Evolutionary conservation across 2,113 vertebrate genomes (phyloP).

Genomic region (Cryptomyrus ogoouensis): DNA sequence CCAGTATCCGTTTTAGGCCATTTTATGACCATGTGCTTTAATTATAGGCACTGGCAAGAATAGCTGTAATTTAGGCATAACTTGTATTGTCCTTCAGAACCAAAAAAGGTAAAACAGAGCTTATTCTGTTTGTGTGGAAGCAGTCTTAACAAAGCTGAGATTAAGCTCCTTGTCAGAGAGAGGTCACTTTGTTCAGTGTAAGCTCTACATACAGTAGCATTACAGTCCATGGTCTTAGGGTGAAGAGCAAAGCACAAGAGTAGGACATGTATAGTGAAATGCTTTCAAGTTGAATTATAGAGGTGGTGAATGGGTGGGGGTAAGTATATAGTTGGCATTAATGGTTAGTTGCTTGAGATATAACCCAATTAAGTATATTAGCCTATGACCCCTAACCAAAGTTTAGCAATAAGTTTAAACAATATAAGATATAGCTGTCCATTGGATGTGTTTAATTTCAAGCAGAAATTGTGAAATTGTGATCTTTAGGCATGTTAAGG

Average conservation of each 20-base stretch:
- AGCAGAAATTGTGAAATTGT: neutral
- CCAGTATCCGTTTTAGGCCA: neutral
- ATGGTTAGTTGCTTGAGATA: neutral
- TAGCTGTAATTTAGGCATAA: slow-evolving; percentile 6
- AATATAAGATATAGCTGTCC: neutral
- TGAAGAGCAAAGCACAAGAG: neutral
- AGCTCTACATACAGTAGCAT: neutral
- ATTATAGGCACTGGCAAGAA: slow-evolving; percentile 15
- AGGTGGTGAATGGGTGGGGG: neutral
- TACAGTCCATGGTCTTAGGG: neutral
- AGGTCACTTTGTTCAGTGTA: neutral
- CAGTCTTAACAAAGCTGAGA: neutral
- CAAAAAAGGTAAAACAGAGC: neutral
- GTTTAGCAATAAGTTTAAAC: slow-evolving; percentile 1
- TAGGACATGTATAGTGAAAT: neutral
- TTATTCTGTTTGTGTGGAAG: neutral
- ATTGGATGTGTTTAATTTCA: neutral
- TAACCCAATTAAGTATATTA: neutral
- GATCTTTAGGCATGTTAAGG: neutral
- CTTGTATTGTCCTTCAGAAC: neutral
- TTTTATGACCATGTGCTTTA: neutral
- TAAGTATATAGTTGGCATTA: neutral
- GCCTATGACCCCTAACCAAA: neutral
- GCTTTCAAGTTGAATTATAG: neutral
- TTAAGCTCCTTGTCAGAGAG: neutral